Evolutionary conservation across 2,888 invertebrate genomes (phyloP).

Genomic region (Amorpha juglandis): DNA sequence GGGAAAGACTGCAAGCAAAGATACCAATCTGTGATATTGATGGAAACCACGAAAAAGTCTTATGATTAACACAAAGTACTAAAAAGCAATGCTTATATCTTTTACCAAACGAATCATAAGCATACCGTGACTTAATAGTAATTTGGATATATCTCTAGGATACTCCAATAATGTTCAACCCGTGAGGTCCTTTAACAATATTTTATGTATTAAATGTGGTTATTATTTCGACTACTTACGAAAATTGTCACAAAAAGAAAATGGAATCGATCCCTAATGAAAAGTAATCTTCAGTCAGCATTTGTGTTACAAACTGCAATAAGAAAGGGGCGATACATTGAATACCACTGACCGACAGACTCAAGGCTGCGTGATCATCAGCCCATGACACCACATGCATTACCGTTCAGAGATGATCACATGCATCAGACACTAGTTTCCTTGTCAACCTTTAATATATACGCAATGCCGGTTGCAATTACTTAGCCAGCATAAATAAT

Average conservation of each 20-base stretch:
- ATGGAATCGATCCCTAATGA: no score
- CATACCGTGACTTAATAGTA: no score
- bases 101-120: no score
- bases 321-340: not conserved
- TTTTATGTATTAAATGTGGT: no score
- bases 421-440: constrained; percentile 10
- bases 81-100: not conserved
- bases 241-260: no score
- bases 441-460: constrained; percentile 1
- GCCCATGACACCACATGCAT: constrained; percentile 11
- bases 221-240: no score
- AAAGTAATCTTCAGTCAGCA: no score
- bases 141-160: no score
- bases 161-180: no score
- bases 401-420: constrained; percentile 11
- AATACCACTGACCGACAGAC: not conserved
- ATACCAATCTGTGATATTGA: not conserved
- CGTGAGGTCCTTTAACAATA: no score
- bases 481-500: constrained; percentile 11
- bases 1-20: not conserved
- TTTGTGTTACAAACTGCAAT: not conserved
- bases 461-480: constrained; percentile 9
- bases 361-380: constrained; percentile 10
- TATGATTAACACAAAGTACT: not conserved
- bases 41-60: not conserved